Percentiles rank a stretch among this genome's conserved stretches.
Evolutionary conservation across 2,888 invertebrate species (phyloP).

Genomic region (Mimachlamys varia): DNA sequence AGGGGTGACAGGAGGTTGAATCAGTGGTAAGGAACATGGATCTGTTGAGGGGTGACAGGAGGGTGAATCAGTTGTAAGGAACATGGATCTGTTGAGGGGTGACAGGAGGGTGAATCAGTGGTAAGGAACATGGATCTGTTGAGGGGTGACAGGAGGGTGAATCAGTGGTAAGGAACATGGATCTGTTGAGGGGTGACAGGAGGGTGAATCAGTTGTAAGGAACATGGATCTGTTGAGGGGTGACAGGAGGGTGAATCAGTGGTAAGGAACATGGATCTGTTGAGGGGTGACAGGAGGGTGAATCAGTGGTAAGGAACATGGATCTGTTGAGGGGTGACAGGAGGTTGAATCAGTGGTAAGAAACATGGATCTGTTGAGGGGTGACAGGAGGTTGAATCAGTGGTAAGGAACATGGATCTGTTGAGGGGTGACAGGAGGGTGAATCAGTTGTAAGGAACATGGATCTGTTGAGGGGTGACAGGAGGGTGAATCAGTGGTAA

Average conservation of each 20-base stretch:
- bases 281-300: not conserved
- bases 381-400: conserved; percentile 17
- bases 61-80: not conserved
- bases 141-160: too few species aligned
- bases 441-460: too few species aligned
- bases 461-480: not conserved
- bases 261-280: too few species aligned
- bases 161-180: not conserved
- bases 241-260: conserved; percentile 4
- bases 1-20: too few species aligned
- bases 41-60: not conserved
- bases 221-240: not conserved
- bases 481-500: not conserved
- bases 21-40: not conserved
- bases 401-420: too few species aligned
- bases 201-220: too few species aligned
- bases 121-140: not conserved
- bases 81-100: not conserved
- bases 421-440: not conserved
- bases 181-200: not conserved
- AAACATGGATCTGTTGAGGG: too few species aligned
- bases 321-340: not conserved
- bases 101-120: too few species aligned
- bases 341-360: conserved; percentile 7
- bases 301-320: too few species aligned